phyloP scores from a whole-genome alignment of 2,113 vertebrate genomes.

The Takifugu flavidus region DNA sequence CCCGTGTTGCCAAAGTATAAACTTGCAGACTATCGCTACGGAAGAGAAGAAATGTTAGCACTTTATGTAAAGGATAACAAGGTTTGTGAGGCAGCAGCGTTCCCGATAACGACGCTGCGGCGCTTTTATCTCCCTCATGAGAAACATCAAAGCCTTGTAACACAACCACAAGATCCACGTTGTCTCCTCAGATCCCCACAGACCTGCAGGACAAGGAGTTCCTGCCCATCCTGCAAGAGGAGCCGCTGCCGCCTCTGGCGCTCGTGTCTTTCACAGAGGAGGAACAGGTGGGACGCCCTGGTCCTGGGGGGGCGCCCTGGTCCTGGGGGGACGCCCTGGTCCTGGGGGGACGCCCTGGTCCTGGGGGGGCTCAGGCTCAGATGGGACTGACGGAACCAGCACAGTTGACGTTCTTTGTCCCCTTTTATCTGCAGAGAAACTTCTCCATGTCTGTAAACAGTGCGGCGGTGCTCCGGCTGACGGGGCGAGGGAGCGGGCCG shows the following conservation, averaged over 20 bases:
- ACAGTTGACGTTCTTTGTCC: constrained; percentile 1
- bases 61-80: constrained; percentile 99
- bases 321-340: constrained; percentile 2
- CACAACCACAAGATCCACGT: background rate
- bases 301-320: background rate
- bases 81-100: constrained; percentile 52
- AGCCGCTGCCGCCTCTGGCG: constrained; percentile 92
- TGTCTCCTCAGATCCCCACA: constrained; percentile 85
- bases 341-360: background rate
- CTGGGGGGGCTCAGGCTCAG: background rate
- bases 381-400: constrained; percentile 4
- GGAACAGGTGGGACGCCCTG: constrained; percentile 83
- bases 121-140: background rate
- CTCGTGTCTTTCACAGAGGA: constrained; percentile 99
- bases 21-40: constrained; percentile 97
- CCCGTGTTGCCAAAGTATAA: constrained; percentile 98
- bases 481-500: constrained; percentile 85
- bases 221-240: constrained; percentile 96
- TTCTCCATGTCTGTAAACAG: constrained; percentile 99
- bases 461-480: constrained; percentile 91
- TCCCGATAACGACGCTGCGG: background rate
- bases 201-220: constrained; percentile 98
- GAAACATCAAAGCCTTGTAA: background rate
- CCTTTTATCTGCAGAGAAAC: constrained; percentile 85
- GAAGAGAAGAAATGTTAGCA: constrained; percentile 99